Base-by-base conservation (phyloP, 2,797 vertebrate species). In the Falco concolor region DNA sequence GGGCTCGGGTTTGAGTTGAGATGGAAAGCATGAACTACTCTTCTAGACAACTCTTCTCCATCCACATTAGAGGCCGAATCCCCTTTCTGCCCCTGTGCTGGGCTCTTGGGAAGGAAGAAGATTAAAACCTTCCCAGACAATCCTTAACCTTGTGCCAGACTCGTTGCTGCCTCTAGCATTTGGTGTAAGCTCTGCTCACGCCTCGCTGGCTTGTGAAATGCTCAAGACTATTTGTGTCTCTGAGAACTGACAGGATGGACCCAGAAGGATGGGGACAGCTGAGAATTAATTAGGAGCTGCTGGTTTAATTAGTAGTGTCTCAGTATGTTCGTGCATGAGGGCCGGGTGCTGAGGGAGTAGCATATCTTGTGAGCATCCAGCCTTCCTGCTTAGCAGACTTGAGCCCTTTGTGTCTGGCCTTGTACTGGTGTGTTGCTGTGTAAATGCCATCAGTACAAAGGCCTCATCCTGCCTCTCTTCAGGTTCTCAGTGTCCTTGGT, bases 261-360 rank as follows among this genome's bases (percentile, higher is more conserved):
- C 72, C 75, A 85, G 87, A 87, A 93, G 84, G 78, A 85, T 91
- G 50, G 50, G 81, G 81, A 91, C 72, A 95, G 76, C 90, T 93
- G 84, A 93, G 84, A 87, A 65, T 87, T 95, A 93, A 93, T 95
- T 89, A 93, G 88, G 69, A 94, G 61, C 49, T 89, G 56, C 56
- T 92, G 84, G 76, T 93, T 95, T 96, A 95, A 96, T 96, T 95
- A 92, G 38, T 27, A 36, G 24, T 32, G 60, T 87, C 64, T 75
- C 50, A 17, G 30, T 89, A 15, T 60, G 64, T 83, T 64, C 0
- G 3, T 28, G 30, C 64, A 24, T 0, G n/a, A 52, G 53, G 63
- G 42, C 53, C 47, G 63, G 57, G 23, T 0, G 3, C 73, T 2
- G 2, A 70, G 80, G 79, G 64, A 87, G 32, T 13, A 84, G 63